Evolutionary conservation across 1,140 invertebrate genomes (phyloP).

Genomic region (Drosophila kurseongensis): DNA sequence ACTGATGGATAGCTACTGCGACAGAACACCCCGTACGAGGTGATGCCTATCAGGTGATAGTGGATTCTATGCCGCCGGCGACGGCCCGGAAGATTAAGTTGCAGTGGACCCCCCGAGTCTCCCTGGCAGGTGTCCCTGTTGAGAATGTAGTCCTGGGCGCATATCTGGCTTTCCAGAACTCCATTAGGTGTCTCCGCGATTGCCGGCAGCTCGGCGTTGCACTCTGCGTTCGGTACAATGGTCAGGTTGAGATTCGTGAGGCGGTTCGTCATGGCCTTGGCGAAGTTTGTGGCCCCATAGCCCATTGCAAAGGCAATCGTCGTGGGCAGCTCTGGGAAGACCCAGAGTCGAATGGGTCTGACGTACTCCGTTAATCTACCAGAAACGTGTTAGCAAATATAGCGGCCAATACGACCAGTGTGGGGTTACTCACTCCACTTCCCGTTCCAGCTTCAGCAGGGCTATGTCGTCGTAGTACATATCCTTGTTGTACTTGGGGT

Average conservation of each 20-base stretch:
- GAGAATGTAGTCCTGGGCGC: slow-evolving; percentile 66
- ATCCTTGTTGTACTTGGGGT: slow-evolving; percentile 58
- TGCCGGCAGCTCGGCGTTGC: slow-evolving; percentile 59
- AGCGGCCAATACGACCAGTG: not conserved
- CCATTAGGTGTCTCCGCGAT: slow-evolving; percentile 61
- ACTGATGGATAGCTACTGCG: slow-evolving; percentile 85
- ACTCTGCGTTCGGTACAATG: slow-evolving; percentile 70
- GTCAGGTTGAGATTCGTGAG: slow-evolving; percentile 76
- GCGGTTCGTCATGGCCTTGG: slow-evolving; percentile 66
- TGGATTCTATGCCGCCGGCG: slow-evolving; percentile 62
- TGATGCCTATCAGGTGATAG: slow-evolving; percentile 81
- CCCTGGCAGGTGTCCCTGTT: slow-evolving; percentile 80
- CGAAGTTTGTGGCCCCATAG: slow-evolving; percentile 73
- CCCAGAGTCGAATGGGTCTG: slow-evolving; percentile 73
- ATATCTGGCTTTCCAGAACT: slow-evolving; percentile 72
- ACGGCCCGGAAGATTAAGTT: slow-evolving; percentile 75
- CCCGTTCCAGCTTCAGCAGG: slow-evolving; percentile 43
- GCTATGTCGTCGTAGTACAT: slow-evolving; percentile 77
- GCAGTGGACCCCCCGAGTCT: slow-evolving; percentile 72
- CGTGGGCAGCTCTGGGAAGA: slow-evolving; percentile 54
- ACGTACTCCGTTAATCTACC: slow-evolving; percentile 68
- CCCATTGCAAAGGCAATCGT: slow-evolving; percentile 78
- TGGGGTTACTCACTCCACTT: slow-evolving; percentile 61
- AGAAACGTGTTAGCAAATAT: not conserved
- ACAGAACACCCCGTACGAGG: slow-evolving; percentile 83